Conservation (phyloP, 2,888 invertebrate species). For the Sipunculus nudus region DNA sequence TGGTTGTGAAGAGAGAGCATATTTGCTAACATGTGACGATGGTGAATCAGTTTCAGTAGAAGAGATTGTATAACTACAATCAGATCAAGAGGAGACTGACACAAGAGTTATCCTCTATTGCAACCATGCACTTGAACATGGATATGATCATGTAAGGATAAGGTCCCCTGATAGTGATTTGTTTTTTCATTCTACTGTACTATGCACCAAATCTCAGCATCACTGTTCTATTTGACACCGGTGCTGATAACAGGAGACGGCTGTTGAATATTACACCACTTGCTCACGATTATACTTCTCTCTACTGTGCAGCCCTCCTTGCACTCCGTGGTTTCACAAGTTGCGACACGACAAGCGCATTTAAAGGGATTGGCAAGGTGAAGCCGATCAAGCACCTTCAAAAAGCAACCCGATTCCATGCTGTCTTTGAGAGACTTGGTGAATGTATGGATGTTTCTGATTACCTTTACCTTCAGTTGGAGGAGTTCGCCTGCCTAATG, state of each 20-base stretch:
- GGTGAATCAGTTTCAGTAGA: no score
- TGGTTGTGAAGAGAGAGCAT: no score
- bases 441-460: conserved; percentile 11
- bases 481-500: conserved; percentile 20
- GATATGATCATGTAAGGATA: conserved; percentile 17
- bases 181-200: conserved; percentile 25
- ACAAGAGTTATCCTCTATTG: conserved; percentile 24
- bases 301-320: conserved; percentile 16
- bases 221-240: conserved; percentile 21
- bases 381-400: conserved; percentile 7
- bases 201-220: conserved; percentile 10
- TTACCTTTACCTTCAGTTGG: conserved; percentile 10
- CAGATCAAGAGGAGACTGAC: conserved; percentile 18
- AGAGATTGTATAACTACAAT: no score
- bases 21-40: no score
- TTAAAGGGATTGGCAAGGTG: conserved; percentile 21
- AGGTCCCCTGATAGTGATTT: conserved; percentile 30
- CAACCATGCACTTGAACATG: conserved; percentile 11
- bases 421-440: not conserved
- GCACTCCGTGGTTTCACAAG: conserved; percentile 23
- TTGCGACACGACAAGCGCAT: conserved; percentile 26
- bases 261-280: conserved; percentile 18
- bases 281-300: not conserved
- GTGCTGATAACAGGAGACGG: conserved; percentile 13
- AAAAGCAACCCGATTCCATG: not conserved